Evolutionary conservation across 2,797 vertebrate genomes (phyloP).

Genomic region (Amniataba percoides): DNA sequence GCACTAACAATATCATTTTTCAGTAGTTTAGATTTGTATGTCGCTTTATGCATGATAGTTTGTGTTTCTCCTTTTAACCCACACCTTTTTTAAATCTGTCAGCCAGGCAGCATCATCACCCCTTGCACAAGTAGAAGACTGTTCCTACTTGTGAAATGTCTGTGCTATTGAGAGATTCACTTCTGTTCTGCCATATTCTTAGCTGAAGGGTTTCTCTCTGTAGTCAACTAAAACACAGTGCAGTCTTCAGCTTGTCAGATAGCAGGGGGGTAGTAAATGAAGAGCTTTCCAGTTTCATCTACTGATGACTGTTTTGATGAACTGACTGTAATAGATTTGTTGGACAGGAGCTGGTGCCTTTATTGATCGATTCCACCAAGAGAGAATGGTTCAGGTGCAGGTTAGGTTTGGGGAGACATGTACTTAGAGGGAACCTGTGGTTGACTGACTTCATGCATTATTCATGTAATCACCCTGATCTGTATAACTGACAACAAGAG

Average conservation of each 20-base stretch:
- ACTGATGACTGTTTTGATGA: constrained; percentile 62
- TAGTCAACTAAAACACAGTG: constrained; percentile 5
- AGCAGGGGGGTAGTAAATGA: constrained; percentile 39
- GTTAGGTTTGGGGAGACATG: constrained; percentile 27
- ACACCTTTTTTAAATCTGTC: constrained; percentile 61
- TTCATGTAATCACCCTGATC: constrained; percentile 63
- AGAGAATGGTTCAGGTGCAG: constrained; percentile 38
- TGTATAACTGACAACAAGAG: constrained; percentile 45
- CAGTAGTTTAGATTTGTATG: constrained; percentile 16
- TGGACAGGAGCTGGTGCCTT: constrained; percentile 37
- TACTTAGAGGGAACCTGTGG: constrained; percentile 44
- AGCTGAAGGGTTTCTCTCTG: constrained; percentile 34
- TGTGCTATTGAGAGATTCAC: constrained; percentile 13
- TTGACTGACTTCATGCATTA: constrained; percentile 65
- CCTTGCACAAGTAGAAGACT: constrained; percentile 42
- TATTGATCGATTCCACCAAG: constrained; percentile 45
- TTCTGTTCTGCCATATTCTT: constrained; percentile 34
- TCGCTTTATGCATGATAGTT: constrained; percentile 19
- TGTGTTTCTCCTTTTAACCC: constrained; percentile 41
- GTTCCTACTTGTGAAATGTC: constrained; percentile 57
- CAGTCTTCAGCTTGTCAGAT: constrained; percentile 39
- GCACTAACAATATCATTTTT: not conserved
- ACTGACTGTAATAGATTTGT: constrained; percentile 54
- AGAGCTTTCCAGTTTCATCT: constrained; percentile 49
- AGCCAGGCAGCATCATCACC: constrained; percentile 52